A percentile compares a stretch with the other conserved stretches of the same genome.
Evolutionary conservation across 1,140 invertebrate species (phyloP).

Genomic region (Phocides pigmalion): DNA sequence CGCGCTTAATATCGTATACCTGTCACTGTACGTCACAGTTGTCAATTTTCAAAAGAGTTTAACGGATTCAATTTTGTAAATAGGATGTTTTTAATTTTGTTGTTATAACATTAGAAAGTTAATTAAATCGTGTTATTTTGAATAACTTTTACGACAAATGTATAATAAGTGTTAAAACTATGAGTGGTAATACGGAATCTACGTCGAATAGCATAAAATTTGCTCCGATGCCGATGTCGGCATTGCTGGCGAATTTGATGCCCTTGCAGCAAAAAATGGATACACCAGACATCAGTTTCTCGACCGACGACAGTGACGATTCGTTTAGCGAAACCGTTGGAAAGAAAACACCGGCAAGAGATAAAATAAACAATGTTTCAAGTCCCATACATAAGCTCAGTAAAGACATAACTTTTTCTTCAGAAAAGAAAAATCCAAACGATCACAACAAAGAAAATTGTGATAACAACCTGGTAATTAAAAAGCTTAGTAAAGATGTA

Average conservation of each 20-base stretch:
- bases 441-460: conserved; percentile 65
- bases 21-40: no score
- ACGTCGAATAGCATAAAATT: conserved; percentile 75
- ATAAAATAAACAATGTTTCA: conserved; percentile 46
- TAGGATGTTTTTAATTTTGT: no score
- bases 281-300: conserved; percentile 59
- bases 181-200: conserved; percentile 69
- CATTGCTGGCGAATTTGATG: conserved; percentile 71
- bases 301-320: conserved; percentile 62
- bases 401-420: conserved; percentile 51
- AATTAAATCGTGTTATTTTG: conserved; percentile 34
- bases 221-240: conserved; percentile 77
- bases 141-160: conserved; percentile 24
- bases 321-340: conserved; percentile 56
- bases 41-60: no score
- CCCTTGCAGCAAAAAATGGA: conserved; percentile 57
- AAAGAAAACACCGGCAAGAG: conserved; percentile 45
- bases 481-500: conserved; percentile 38
- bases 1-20: no score
- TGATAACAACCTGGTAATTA: conserved; percentile 42
- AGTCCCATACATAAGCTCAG: conserved; percentile 51
- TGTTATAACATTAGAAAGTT: not conserved
- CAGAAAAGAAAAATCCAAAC: conserved; percentile 55
- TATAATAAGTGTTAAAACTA: conserved; percentile 39
- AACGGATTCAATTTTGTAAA: not conserved